Percentiles rank a stretch among this genome's conserved stretches.
Conservation (phyloP, 2,797 vertebrate genomes). For the Xerus rutilus region DNA sequence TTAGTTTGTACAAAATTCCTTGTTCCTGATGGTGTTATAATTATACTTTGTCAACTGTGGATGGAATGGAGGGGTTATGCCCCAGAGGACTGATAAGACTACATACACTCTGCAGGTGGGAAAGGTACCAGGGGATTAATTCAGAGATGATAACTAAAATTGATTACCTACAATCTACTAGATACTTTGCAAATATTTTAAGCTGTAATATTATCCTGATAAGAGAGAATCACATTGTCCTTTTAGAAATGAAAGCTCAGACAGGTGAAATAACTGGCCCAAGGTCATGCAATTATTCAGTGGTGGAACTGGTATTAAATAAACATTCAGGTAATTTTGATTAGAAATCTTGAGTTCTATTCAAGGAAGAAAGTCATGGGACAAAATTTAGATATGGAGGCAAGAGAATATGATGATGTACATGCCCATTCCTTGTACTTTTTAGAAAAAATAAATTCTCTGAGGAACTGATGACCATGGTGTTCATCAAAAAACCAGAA, state of each 20-base stretch:
- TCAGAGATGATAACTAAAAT: background rate
- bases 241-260: background rate
- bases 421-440: background rate
- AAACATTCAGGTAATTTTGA: constrained; percentile 44
- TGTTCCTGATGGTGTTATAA: background rate
- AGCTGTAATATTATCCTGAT: background rate
- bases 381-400: background rate
- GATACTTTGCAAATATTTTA: constrained; percentile 35
- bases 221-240: background rate
- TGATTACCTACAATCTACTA: background rate
- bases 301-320: constrained; percentile 24
- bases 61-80: background rate
- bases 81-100: background rate
- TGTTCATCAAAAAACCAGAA: constrained; percentile 38
- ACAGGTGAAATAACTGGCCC: background rate
- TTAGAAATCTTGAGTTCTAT: constrained; percentile 4
- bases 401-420: background rate
- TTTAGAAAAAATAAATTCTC: background rate
- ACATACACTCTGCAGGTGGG: background rate
- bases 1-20: constrained; percentile 20
- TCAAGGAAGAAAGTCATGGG: background rate
- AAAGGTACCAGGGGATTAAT: background rate
- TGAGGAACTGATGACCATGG: background rate
- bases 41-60: constrained; percentile 26
- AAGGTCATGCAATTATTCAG: background rate